These are phyloP conservation scores for Anarhynchus alexandrinus DNA, from an alignment of 2,113 vertebrate species.

Conservation along the genomic window DNA sequence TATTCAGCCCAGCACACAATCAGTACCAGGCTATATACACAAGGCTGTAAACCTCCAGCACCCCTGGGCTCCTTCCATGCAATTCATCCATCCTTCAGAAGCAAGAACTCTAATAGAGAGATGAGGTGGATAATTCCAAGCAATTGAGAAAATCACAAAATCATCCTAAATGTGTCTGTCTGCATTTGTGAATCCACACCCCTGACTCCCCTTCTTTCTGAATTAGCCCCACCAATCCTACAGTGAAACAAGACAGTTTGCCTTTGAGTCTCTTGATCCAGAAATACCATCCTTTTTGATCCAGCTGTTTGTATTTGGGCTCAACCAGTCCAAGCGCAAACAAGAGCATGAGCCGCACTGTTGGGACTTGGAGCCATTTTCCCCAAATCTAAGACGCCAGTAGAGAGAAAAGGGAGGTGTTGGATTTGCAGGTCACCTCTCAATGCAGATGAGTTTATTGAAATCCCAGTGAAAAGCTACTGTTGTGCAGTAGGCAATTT, in stretches of 20 bases:
- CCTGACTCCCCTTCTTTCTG: background rate
- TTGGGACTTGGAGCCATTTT: background rate
- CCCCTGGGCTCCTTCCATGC: background rate
- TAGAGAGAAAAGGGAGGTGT: background rate
- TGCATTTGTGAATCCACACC: background rate
- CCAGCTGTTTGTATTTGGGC: background rate
- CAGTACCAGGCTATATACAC: background rate
- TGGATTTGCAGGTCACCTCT: constrained; percentile 31
- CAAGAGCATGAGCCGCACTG: background rate
- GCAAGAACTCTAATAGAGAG: background rate
- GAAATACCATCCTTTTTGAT: background rate
- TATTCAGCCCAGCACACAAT: background rate
- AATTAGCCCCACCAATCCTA: background rate
- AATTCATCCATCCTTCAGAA: background rate
- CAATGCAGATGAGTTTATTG: constrained; percentile 31
- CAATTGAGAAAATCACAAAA: background rate
- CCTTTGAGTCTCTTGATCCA: background rate
- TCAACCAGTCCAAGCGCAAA: background rate
- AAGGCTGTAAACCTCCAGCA: background rate
- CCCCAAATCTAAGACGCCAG: background rate
- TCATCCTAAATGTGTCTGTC: background rate
- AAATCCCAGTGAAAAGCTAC: constrained; percentile 26
- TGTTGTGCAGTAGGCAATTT: constrained; percentile 21
- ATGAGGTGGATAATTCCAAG: background rate
- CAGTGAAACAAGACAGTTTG: background rate